Evolutionary conservation across 2,888 invertebrate genomes (phyloP), one percentile per base, ranked within the genome.

Genomic region (Cistogaster globosa): DNA sequence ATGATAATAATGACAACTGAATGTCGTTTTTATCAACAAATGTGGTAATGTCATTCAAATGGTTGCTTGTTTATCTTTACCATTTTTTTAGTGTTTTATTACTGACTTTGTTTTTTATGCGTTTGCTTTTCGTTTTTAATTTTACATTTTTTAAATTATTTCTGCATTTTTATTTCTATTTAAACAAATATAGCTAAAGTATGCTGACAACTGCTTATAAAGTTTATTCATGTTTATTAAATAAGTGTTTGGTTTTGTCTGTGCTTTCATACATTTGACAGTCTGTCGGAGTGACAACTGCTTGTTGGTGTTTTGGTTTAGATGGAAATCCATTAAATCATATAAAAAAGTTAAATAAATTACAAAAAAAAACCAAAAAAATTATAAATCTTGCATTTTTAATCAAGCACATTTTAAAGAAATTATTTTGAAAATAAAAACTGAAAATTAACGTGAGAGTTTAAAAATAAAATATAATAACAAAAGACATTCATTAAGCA

Each of bases 191-290:
- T 71, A 83, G 82, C 72, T 72, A 67, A 83, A 83, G 65, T 77
- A 83, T 83, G 82, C 76, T 77, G 82, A 72, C 82, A 77, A 83
- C 82, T 71, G 65, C 69, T 77, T 71, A 71, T 77, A 77, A 71
- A 83, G 82, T 83, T 77, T 71, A 83, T 77, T 83, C 76, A 83
- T 83, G 82, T 71, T 83, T 83, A 71, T 76, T 83, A 65, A 83
- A 69, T 82, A 76, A 76, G 57, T 82, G 55, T 69, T 69, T 12
- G 75, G 18, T 20, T 81, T 45, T 20, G 69, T 69, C 75, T 14
- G 16, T 42, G 14, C 42, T 60, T 77, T 58, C 26, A 26, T 51
- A 48, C 62, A 53, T 53, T 69, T 78, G 69, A 62, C 55, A n/a
- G 20, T 63, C n/a, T 63, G 45, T 62, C 36, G n/a, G 32, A 20